Percentiles rank a stretch among this genome's conserved stretches.
These are phyloP conservation scores for Phoxinus dragarum DNA, from an alignment of 2,797 vertebrate species.

Conservation along the genomic window DNA sequence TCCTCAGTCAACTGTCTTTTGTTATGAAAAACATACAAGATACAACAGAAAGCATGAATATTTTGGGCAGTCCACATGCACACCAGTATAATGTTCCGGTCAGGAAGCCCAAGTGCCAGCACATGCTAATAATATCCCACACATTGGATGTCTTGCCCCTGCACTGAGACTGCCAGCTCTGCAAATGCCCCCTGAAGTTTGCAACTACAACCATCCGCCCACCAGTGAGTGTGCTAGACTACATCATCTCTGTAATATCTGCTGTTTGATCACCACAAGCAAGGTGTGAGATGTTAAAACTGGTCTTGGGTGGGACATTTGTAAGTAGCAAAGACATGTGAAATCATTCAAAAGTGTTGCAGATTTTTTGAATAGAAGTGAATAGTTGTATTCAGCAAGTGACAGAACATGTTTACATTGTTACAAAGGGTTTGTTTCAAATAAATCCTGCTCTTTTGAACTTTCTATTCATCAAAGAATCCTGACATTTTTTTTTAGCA, in stretches of 20 bases:
- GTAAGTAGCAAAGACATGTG: neutral
- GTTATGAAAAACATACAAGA: neutral
- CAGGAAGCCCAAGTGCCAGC: slow-evolving; percentile 64
- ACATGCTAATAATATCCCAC: slow-evolving; percentile 72
- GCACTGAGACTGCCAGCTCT: slow-evolving; percentile 69
- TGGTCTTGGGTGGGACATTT: neutral
- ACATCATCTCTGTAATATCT: slow-evolving; percentile 28
- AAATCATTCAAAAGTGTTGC: neutral
- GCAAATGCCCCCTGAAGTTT: slow-evolving; percentile 70
- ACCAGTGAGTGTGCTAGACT: slow-evolving; percentile 67
- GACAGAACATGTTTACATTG: neutral
- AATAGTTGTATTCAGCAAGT: neutral
- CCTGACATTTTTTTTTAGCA: too few relatives aligned
- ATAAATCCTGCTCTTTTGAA: neutral
- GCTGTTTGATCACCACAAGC: neutral
- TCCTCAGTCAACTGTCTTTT: neutral
- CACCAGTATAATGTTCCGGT: slow-evolving; percentile 59
- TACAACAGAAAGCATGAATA: slow-evolving; percentile 24
- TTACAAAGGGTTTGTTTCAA: neutral
- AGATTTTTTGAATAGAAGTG: neutral
- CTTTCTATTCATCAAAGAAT: neutral
- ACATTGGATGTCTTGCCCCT: slow-evolving; percentile 59
- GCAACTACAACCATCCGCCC: slow-evolving; percentile 75
- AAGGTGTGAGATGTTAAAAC: neutral
- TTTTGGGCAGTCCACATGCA: slow-evolving; percentile 30